These are phyloP conservation scores for Gorsachius magnificus DNA, from an alignment of 2,797 vertebrate species.

Conservation along the genomic window DNA sequence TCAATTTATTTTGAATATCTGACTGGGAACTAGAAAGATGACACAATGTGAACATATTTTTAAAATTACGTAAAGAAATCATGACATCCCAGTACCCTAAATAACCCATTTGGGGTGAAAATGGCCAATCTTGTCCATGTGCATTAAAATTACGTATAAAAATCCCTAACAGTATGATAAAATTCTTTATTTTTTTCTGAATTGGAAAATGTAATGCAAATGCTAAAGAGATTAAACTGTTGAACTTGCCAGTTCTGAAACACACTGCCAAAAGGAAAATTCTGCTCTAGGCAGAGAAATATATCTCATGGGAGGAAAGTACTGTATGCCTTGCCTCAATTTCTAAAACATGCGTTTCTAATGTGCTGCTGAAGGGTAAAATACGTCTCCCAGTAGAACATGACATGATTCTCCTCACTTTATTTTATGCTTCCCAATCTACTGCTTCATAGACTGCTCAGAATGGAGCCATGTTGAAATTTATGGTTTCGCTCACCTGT, in stretches of 20 bases:
- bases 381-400: conserved; percentile 53
- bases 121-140: not conserved
- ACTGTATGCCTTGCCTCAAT: conserved; percentile 27
- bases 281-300: conserved; percentile 44
- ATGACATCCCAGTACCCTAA: not conserved
- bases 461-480: conserved; percentile 48
- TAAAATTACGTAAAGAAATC: not conserved
- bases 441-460: conserved; percentile 38
- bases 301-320: conserved; percentile 19
- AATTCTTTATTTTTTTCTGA: not conserved
- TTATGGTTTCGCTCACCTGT: conserved; percentile 45
- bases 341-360: conserved; percentile 59
- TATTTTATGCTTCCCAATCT: conserved; percentile 62
- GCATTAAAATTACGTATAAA: not conserved
- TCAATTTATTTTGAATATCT: not conserved
- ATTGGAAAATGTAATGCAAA: not conserved
- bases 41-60: not conserved
- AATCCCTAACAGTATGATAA: not conserved
- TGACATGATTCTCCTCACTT: conserved; percentile 28
- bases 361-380: conserved; percentile 49
- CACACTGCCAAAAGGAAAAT: conserved; percentile 30
- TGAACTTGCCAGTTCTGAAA: not conserved
- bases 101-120: not conserved
- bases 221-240: conserved; percentile 30
- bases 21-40: not conserved